phyloP scores from a whole-genome alignment of 2,113 vertebrate genomes.

The Aldabrachelys gigantea region DNA sequence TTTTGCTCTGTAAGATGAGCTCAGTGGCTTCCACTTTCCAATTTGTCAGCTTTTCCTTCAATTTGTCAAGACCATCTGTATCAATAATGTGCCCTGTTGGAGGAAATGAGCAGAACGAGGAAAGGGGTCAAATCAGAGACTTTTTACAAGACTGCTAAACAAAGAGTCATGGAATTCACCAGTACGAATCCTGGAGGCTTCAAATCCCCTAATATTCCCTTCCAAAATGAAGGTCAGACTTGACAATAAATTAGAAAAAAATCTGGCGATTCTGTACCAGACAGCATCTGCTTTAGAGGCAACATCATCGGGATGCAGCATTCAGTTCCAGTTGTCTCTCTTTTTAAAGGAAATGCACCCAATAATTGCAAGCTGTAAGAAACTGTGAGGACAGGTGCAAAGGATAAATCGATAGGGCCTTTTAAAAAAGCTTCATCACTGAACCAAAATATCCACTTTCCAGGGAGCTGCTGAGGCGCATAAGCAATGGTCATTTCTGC shows the following conservation, averaged over 20 bases:
- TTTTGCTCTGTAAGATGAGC: not conserved
- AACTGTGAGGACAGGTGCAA: not conserved
- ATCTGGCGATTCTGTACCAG: slow-evolving; percentile 48
- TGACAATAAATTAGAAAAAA: slow-evolving; percentile 63
- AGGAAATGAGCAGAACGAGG: not conserved
- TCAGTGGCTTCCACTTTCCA: slow-evolving; percentile 16
- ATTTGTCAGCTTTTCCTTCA: slow-evolving; percentile 9
- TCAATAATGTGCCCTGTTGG: slow-evolving; percentile 1
- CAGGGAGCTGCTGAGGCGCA: fast-evolving
- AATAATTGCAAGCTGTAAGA: not conserved
- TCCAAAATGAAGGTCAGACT: slow-evolving; percentile 61
- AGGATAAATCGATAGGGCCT: not conserved
- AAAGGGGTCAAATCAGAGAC: not conserved
- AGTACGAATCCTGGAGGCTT: slow-evolving; percentile 29
- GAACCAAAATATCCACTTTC: not conserved
- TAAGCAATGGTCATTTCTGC: not conserved
- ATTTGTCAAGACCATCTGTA: slow-evolving; percentile 26
- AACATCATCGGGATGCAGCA: slow-evolving; percentile 18
- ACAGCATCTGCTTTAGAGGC: slow-evolving; percentile 45
- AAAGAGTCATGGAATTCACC: slow-evolving; percentile 21
- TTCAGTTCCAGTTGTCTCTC: slow-evolving; percentile 19
- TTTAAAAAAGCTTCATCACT: not conserved
- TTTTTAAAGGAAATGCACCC: not conserved
- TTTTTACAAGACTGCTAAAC: slow-evolving; percentile 35
- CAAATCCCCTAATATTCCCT: slow-evolving; percentile 30